Evolutionary conservation across 2,113 vertebrate genomes (phyloP).

Genomic region (Fregata magnificens): DNA sequence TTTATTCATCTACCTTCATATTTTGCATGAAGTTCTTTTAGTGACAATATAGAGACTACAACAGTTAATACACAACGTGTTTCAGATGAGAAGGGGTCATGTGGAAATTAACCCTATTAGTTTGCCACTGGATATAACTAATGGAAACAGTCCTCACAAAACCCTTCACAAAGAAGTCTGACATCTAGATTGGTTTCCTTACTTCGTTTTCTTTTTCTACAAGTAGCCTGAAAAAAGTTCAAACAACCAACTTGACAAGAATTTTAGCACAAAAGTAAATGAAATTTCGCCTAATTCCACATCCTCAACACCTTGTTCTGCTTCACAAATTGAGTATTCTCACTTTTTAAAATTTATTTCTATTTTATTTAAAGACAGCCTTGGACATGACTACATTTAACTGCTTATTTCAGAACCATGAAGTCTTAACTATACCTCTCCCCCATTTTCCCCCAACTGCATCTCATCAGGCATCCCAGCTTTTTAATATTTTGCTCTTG

Average conservation of each 20-base stretch:
- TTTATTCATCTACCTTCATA: neutral
- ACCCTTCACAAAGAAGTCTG: neutral
- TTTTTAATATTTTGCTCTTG: slow-evolving; percentile 50
- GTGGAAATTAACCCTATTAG: neutral
- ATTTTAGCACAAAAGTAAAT: neutral
- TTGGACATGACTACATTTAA: neutral
- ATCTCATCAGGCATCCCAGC: neutral
- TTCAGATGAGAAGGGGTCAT: neutral
- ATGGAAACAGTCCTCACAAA: neutral
- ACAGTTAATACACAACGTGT: neutral
- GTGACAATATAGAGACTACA: neutral
- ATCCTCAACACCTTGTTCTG: neutral
- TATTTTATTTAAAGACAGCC: neutral
- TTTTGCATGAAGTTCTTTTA: neutral
- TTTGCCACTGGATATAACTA: neutral
- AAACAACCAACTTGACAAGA: neutral
- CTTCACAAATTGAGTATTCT: neutral
- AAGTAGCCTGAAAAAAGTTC: neutral
- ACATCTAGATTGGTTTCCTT: neutral
- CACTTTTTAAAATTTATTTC: neutral
- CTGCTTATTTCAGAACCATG: neutral
- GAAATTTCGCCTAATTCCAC: neutral
- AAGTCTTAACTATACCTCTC: neutral
- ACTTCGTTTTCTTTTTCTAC: neutral
- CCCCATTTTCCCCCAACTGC: neutral